Evolutionary conservation across 2,888 invertebrate genomes (phyloP), one percentile per base, ranked within the genome.

Genomic region (Masnerella sp.): DNA sequence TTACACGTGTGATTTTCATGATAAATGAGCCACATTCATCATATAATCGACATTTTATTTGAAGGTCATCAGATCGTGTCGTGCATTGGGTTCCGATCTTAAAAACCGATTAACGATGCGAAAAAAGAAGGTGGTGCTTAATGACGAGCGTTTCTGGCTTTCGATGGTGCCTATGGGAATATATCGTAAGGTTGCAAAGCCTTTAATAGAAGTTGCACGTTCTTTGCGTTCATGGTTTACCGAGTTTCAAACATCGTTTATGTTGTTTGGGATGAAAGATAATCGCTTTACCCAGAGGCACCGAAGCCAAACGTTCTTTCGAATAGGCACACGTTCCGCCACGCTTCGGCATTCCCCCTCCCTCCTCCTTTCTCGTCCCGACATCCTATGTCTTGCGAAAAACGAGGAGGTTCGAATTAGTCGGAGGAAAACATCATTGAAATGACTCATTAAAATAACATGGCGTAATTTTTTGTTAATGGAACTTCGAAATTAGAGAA

Each of bases 291-390:
- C 82, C 84, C 78, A 78, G 75, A 73, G 84, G 83, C 81, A 79
- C 74, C 76, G 78, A 77, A 76, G 79, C 75, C 80, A 76, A 81
- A 79, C 80, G 80, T 77, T 79, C 73, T 69, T 71, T 74, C 78
- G 76, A 79, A 79, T 80, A 78, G 80, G 82, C 82, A 77, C 83
- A 81, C 82, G 83, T 79, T 80, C 80, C 77, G 81, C 84, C 83
- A 84, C 84, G 83, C 84, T 82, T 80, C 83, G 78, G 64, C 75
- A 79, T 80, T 80, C 83, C 84, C 9, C 52, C 34, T 45, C 82
- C 78, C 83, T 69, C 67, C 32, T 43, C 59, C 32, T 20, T 59
- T 34, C 36, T n/a, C n/a, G n/a, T n/a, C 25, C 47, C 12, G 40
- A 32, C 40, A 38, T 40, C 40, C 34, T 32, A 43, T 8, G 30